Base-by-base conservation (phyloP, 2,113 vertebrate species). In the Phocoena sinus region DNA sequence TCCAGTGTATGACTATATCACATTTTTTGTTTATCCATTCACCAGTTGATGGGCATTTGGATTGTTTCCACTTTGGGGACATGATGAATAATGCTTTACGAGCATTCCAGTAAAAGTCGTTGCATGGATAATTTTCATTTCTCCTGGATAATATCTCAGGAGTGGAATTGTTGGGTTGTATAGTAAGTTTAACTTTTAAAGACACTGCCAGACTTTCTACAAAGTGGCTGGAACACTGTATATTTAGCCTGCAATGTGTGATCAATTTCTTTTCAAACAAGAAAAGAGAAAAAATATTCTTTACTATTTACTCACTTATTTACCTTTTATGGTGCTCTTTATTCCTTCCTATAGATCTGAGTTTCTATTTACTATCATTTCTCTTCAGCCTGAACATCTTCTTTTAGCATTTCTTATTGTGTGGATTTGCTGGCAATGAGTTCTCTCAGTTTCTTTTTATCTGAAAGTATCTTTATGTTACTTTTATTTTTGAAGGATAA, bases 401-500 rank as follows among this genome's bases (percentile, higher is more conserved):
- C 26, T 63, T 71, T 60, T 41, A 73, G 50, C 25, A 23, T 41
- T 21, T 73, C 17, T 82, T 65, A 38, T 77, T 65, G 41, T 73
- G 44, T 84, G 63, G 25, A 36, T 73, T 62, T 47, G 28, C n/a
- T 47, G 76, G 82, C 31, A 21, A 47, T 33, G 62, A 56, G 38
- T 65, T 53, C 18, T 91, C 28, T 63, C 33, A 12, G 44, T 53
- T 50, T 73, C 36, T 47, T 31, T 44, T n/a, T 87, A 63, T 71
- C 31, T 38, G 11, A 38, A 73, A 71, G 53, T 36, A 70, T 11
- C 7, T 58, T 71, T 41, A 38, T 13, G 21, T 79, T 73, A 41
- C 17, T 89, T 80, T 83, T 58, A 68, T 62, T 89, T 91, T 67
- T 53, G 53, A 85, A 79, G n/a, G 20, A 13, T 41, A 50, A 63